These are phyloP conservation scores for Propithecus perrieri DNA, from an alignment of 2,797 vertebrate species.

Conservation along the genomic window DNA sequence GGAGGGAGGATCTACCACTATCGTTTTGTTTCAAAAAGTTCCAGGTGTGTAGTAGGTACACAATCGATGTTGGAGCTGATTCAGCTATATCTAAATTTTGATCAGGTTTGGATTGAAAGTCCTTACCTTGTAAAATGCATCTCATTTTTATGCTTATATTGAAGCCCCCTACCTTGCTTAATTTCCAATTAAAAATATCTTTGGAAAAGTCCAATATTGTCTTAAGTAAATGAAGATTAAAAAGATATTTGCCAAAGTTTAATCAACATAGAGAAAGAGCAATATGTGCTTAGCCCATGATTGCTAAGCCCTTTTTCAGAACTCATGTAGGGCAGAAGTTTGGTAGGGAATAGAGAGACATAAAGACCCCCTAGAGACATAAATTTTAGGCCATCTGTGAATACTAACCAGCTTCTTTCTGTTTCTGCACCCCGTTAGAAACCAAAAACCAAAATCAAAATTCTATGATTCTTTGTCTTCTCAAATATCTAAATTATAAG, in stretches of 20 bases:
- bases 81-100: not conserved
- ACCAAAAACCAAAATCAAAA: not conserved
- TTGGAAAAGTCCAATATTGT: not conserved
- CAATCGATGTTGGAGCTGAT: not conserved
- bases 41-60: not conserved
- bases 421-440: not conserved
- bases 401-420: not conserved
- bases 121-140: not conserved
- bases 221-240: constrained; percentile 18
- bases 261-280: not conserved
- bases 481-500: not conserved
- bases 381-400: not conserved
- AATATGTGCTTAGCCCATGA: not conserved
- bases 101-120: not conserved
- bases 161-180: not conserved
- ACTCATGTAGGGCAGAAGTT: not conserved
- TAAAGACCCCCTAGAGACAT: not conserved
- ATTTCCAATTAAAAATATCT: constrained; percentile 19
- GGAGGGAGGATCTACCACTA: not conserved
- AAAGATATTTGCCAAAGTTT: not conserved
- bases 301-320: not conserved
- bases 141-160: not conserved
- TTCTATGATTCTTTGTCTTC: not conserved
- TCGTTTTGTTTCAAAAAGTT: not conserved
- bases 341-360: not conserved